Evolutionary conservation across 2,888 invertebrate species (phyloP).

Genomic region (Nomada ruficornis): DNA sequence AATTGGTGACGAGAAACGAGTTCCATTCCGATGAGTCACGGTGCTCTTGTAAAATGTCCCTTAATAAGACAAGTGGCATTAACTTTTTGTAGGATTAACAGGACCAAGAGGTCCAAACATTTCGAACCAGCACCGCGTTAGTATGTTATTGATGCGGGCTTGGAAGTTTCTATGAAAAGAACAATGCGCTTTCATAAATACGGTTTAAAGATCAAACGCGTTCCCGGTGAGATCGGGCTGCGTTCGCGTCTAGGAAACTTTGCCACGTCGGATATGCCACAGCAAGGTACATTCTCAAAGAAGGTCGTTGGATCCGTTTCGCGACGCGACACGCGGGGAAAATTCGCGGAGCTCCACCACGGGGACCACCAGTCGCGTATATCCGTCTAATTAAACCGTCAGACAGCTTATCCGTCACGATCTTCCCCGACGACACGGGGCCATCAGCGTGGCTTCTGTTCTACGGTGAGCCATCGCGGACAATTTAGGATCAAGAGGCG

Average conservation of each 20-base stretch:
- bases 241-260: background rate
- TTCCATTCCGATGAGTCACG: constrained; percentile 8
- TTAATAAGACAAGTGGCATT: constrained; percentile 4
- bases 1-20: background rate
- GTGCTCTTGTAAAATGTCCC: background rate
- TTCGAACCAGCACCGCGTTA: background rate
- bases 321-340: constrained; percentile 30
- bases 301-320: constrained; percentile 35
- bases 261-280: background rate
- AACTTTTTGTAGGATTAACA: constrained; percentile 16
- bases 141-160: constrained; percentile 32
- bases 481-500: constrained; percentile 46
- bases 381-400: constrained; percentile 63
- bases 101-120: constrained; percentile 21
- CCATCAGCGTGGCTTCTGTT: constrained; percentile 67
- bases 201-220: background rate
- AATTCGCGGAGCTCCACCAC: constrained; percentile 37
- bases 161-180: background rate
- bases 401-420: constrained; percentile 60
- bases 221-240: too few species aligned
- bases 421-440: constrained; percentile 61
- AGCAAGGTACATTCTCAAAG: background rate
- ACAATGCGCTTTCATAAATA: background rate
- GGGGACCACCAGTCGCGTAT: constrained; percentile 56
- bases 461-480: constrained; percentile 43